Percentiles rank a stretch among this genome's conserved stretches.
These are phyloP conservation scores for Calephelis virginiensis DNA, from an alignment of 1,140 invertebrate genomes.

Conservation along the genomic window DNA sequence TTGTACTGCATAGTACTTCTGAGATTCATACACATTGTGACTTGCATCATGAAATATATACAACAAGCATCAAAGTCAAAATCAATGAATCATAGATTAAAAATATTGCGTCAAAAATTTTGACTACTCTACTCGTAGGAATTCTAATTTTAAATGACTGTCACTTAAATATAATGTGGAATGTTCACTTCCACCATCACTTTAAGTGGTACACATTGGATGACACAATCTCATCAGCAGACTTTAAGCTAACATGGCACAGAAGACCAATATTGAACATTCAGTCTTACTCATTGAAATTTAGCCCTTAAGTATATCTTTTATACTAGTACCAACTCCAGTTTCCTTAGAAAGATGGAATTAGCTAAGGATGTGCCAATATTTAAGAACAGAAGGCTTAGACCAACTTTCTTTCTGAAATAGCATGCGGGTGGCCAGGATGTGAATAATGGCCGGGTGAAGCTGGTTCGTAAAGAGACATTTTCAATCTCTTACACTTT, in stretches of 20 bases:
- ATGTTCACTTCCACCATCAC: background rate
- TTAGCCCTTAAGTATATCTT: constrained; percentile 29
- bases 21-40: constrained; percentile 21
- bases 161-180: constrained; percentile 1
- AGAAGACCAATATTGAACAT: constrained; percentile 65
- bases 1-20: constrained; percentile 21
- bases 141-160: constrained; percentile 7
- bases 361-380: constrained; percentile 15
- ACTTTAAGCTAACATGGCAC: constrained; percentile 70
- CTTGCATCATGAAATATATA: constrained; percentile 7
- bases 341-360: background rate
- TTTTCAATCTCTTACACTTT: constrained; percentile 96
- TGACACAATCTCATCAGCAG: constrained; percentile 8
- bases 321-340: background rate
- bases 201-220: background rate
- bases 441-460: constrained; percentile 73
- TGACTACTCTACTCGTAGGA: background rate
- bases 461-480: constrained; percentile 86
- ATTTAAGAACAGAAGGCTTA: constrained; percentile 31
- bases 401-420: constrained; percentile 67
- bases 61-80: constrained; percentile 8
- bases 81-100: background rate
- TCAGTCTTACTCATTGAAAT: constrained; percentile 62
- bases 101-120: background rate
- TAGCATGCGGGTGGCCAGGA: constrained; percentile 61